Percentiles rank a stretch among this genome's conserved stretches.
phyloP scores from a whole-genome alignment of 23 tunicate species.

The Botrylloides violaceus region DNA sequence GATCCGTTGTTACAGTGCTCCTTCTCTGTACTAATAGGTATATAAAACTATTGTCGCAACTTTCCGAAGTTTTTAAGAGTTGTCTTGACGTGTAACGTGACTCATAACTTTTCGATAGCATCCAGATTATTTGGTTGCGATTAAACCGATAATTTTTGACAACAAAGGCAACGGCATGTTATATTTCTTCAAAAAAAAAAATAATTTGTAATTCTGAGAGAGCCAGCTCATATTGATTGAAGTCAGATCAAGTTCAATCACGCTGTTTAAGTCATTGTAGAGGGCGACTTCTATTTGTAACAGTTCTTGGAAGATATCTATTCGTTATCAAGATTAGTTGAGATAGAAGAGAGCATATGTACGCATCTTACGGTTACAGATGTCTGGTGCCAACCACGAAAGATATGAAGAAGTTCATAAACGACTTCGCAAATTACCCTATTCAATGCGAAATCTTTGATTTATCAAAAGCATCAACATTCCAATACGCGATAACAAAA shows the following conservation, averaged over 20 bases:
- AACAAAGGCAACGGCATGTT: background rate
- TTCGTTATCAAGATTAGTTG: too few species aligned
- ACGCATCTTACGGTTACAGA: background rate
- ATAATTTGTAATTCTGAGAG: background rate
- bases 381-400: conserved; percentile 2
- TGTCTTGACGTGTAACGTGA: background rate
- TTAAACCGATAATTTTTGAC: background rate
- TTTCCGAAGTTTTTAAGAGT: background rate
- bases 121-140: background rate
- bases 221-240: background rate
- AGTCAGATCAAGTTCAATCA: conserved; percentile 2
- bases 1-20: background rate
- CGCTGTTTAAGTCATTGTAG: background rate
- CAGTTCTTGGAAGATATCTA: too few species aligned
- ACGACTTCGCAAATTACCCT: background rate
- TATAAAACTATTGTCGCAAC: background rate
- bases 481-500: background rate
- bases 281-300: background rate
- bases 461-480: background rate
- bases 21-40: background rate
- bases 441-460: background rate
- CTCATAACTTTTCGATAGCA: background rate
- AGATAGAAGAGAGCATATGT: too few species aligned
- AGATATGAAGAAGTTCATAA: background rate
- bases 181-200: background rate